Percentiles rank a stretch among this genome's conserved stretches.
phyloP scores from a whole-genome alignment of 2,888 invertebrate genomes.

The Parnassius smintheus region DNA sequence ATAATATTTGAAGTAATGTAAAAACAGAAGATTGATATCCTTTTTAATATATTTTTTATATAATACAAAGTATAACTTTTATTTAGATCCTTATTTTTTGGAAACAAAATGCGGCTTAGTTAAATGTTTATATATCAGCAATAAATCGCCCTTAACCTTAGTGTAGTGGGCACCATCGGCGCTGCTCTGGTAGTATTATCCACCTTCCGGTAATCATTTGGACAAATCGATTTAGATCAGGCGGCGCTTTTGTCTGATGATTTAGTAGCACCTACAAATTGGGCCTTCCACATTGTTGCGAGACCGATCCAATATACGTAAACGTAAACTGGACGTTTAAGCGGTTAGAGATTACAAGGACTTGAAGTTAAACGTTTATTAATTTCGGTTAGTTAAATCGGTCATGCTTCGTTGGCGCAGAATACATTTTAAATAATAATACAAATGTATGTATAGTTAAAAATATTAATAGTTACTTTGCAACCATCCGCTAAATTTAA shows the following conservation, averaged over 20 bases:
- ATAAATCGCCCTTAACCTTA: slow-evolving; percentile 26
- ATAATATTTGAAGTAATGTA: too few species aligned
- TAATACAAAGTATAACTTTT: too few species aligned
- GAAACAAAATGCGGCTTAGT: not conserved
- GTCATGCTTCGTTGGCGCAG: slow-evolving; percentile 1
- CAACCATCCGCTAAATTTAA: too few species aligned
- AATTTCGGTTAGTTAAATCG: slow-evolving; percentile 59
- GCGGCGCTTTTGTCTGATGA: slow-evolving; percentile 76
- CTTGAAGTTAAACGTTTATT: slow-evolving; percentile 66
- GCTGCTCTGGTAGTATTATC: slow-evolving; percentile 32
- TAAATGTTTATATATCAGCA: slow-evolving; percentile 37
- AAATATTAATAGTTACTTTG: too few species aligned
- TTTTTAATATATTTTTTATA: too few species aligned
- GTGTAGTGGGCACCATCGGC: slow-evolving; percentile 37
- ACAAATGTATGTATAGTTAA: too few species aligned
- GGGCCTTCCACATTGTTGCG: slow-evolving; percentile 55
- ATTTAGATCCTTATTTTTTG: too few species aligned
- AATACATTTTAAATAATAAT: not conserved
- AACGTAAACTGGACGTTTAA: slow-evolving; percentile 61
- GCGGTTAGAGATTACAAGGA: slow-evolving; percentile 71
- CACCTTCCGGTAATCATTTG: slow-evolving; percentile 61
- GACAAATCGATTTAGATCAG: slow-evolving; percentile 77
- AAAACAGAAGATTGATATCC: too few species aligned
- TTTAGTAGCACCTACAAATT: slow-evolving; percentile 77
- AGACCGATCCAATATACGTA: slow-evolving; percentile 54